Evolutionary conservation across 2,797 vertebrate genomes (phyloP), one percentile per base, ranked within the genome.

Genomic region (Lagocephalus sceleratus): DNA sequence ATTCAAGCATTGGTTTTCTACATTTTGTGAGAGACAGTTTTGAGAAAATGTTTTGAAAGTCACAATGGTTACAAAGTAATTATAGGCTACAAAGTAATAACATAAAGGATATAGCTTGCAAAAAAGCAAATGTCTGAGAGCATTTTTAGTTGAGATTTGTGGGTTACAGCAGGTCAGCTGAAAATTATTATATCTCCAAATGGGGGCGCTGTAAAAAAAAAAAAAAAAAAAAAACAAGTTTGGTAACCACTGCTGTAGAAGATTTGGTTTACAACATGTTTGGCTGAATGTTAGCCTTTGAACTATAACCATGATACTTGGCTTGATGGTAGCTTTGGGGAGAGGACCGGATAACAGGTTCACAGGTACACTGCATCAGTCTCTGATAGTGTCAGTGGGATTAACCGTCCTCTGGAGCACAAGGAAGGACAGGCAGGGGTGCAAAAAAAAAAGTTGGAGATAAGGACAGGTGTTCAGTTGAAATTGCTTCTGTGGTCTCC

Each of bases 401-500:
- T 85, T 87, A 83, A 71, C 72, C 68, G 71, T 85, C 68, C 77
- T 82, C 61, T 60, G 66, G 60, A 73, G 78, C 52, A 71, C 43
- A 11, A 52, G 41, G 59, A 50, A 59, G 26, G 54, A 62, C 16
- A 23, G 46, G 46, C 21, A 57, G 60, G 68, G 62, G 66, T 66
- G 66, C 59, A 53, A 58, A 54, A 76, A 63, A 57, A 67, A 79
- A 81, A 77, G 61, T 82, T 85, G 85, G 90, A 78, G 79, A 90
- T 87, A 87, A 87, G 83, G 76, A 75, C 73, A 83, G 76, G 60
- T 87, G 79, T 50, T 67, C 73, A 76, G 83, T 87, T 75, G 68
- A 88, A 90, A 86, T 86, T 87, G 89, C 91, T 69, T 79, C 70
- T 61, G 62, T 57, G 62, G 55, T 83, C 71, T 81, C 74, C 3